Evolutionary conservation across 2,888 invertebrate genomes (phyloP), one percentile per base, ranked within the genome.

Genomic region (Melinaea marsaeus): DNA sequence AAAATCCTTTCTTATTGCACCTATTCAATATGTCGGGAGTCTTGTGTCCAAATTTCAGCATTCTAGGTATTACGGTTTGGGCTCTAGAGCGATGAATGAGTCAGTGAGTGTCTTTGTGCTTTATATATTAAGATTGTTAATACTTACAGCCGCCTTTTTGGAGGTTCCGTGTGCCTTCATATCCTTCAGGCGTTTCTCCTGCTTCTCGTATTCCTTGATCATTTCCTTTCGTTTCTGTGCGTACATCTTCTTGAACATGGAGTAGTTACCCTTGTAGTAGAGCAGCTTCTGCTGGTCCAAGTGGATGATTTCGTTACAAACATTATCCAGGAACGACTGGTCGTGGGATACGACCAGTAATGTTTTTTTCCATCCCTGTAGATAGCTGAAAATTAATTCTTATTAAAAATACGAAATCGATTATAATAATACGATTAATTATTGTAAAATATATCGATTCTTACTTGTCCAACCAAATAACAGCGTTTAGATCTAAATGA

Each of bases 391-490:
- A 89, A 57, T 61, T 32, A 55, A 13, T 58, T 22, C 22, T 22
- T 22, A 22, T 22, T 22, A 22, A 1, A 22, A 22, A 22, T 22
- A 1, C 22, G 22, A 58, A 59, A 11, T 22, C 7, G 34, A 51
- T 35, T 32, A 56, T n/a, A 45, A 32, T 56, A 58, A 35, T 32
- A 61, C n/a, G 13, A 48, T 47, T 33, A 55, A 51, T 13, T 32
- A 13, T 42, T 51, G n/a, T 22, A 58, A 45, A 35, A 13, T 13
- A 22, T 35, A 0, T 13, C 22, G 7, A 55, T 73, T 88, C 94
- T 92, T 88, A 97, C 95, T 99, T 99, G 82, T 99, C 99, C 63
- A 99, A 92, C 99, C 99, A 99, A 92, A 99, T 99, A 58, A 99
- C 99, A 71, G 99, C 99, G 80, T 99, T 99, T 64, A 99, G 92